These are phyloP conservation scores for Eupithecia vulgata DNA, from an alignment of 2,888 invertebrate species.

Conservation along the genomic window DNA sequence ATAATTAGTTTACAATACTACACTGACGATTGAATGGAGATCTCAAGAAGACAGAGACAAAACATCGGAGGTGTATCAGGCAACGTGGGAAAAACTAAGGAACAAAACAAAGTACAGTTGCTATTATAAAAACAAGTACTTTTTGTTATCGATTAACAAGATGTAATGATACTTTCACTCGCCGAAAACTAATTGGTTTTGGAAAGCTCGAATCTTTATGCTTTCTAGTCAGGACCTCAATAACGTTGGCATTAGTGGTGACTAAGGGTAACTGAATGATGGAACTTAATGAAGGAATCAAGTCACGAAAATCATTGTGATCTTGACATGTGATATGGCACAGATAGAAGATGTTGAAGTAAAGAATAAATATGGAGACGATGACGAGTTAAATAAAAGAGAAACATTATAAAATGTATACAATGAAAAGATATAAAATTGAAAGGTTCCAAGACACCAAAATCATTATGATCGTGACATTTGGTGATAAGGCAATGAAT, in stretches of 20 bases:
- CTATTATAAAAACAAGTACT: constrained; percentile 19
- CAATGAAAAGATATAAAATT: background rate
- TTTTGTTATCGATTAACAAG: constrained; percentile 41
- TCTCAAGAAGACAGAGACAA: background rate
- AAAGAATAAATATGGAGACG: background rate
- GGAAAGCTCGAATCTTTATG: constrained; percentile 44
- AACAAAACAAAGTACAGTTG: constrained; percentile 7
- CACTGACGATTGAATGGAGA: background rate
- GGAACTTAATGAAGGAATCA: background rate
- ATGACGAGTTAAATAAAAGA: background rate
- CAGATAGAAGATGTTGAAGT: background rate
- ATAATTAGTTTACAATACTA: background rate
- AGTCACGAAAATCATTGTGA: background rate
- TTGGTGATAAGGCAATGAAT: background rate
- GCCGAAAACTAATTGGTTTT: constrained; percentile 43
- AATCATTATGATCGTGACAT: background rate
- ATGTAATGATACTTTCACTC: constrained; percentile 40
- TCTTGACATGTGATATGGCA: background rate
- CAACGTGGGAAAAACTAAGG: constrained; percentile 13
- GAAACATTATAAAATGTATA: background rate
- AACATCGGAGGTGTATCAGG: background rate
- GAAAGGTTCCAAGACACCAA: background rate
- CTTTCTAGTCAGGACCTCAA: constrained; percentile 43
- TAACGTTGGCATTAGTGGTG: constrained; percentile 19
- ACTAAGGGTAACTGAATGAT: background rate